Evolutionary conservation across 1,140 invertebrate species (phyloP).

Genomic region (Hydropsyche tenuis): DNA sequence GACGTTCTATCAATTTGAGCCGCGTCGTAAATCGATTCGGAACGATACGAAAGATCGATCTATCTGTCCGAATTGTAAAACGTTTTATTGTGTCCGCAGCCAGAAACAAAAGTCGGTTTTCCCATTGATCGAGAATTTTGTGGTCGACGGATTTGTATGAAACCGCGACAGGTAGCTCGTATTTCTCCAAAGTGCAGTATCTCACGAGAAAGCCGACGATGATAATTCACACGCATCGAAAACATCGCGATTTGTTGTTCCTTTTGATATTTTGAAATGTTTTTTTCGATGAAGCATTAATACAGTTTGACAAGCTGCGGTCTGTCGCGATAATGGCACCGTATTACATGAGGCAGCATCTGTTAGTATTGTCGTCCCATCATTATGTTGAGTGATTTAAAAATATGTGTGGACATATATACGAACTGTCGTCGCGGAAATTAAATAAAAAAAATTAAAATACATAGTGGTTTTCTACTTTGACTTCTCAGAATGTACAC

Average conservation of each 20-base stretch:
- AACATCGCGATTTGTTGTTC: not conserved
- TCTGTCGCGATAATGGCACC: not conserved
- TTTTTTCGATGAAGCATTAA: not conserved
- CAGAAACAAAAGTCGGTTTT: constrained; percentile 20
- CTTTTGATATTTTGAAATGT: not conserved
- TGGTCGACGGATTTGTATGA: constrained; percentile 15
- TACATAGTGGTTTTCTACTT: too few relatives aligned
- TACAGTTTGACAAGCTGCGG: constrained; percentile 11
- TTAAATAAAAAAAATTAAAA: too few relatives aligned
- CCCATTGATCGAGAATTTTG: constrained; percentile 22
- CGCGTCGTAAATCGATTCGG: constrained; percentile 32
- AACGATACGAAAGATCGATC: constrained; percentile 27
- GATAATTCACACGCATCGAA: constrained; percentile 25
- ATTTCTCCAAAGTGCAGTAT: constrained; percentile 10
- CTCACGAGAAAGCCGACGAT: constrained; percentile 27
- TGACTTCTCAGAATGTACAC: too few relatives aligned
- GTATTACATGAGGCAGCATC: constrained; percentile 33
- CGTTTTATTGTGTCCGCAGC: constrained; percentile 19
- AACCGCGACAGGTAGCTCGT: constrained; percentile 28
- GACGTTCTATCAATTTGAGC: constrained; percentile 26
- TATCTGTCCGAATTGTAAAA: constrained; percentile 19
- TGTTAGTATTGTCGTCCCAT: constrained; percentile 36
- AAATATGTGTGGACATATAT: constrained; percentile 36
- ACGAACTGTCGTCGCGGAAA: not conserved
- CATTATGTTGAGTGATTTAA: constrained; percentile 35